Evolutionary conservation across 2,888 invertebrate genomes (phyloP), one percentile per base, ranked within the genome.

Genomic region (Brachypalpus laphriformis): DNA sequence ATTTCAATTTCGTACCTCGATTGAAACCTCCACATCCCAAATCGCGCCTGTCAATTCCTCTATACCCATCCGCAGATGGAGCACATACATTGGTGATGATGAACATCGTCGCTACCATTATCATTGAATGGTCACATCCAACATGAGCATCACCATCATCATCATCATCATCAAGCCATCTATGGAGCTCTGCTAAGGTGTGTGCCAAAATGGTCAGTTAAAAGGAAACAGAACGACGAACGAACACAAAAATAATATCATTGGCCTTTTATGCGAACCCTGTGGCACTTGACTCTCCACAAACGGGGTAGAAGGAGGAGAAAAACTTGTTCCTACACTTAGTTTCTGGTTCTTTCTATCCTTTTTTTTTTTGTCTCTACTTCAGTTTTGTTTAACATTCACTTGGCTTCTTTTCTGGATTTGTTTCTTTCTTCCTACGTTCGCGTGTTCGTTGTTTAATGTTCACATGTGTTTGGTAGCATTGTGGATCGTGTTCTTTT

Each of bases 1-100:
- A 85, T 85, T 85, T 85, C 85, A 85, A 85, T 85, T 85, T 85
- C 75, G 71, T 81, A 76, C 81, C 81, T 76, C 80, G 47, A 85
- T 76, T 75, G 85, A 85, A 75, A 85, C 68, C 80, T 61, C 59
- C 59, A n/a, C n/a, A 70, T 63, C 61, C 61, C 28, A 61, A n/a
- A 63, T 65, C 76, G 66, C 59, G 70, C 37, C 70, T 71, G 85
- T 72, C 85, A 81, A 76, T 76, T 82, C n/a, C n/a, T 42, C n/a
- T 25, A 8, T 57, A 47, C 31, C 40, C 65, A 59, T 82, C 49
- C 31, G n/a, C 37, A 54, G 34, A 75, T 68, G 56, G 22, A 18
- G 14, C 11, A 16, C 5, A 28, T 51, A 51, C 25, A 25, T 16
- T 20, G 22, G 80, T 70, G 70, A 63, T 80, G 83, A 85, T 80